These are phyloP conservation scores for Equus quagga DNA, from an alignment of 2,113 vertebrate species.

Conservation along the genomic window DNA sequence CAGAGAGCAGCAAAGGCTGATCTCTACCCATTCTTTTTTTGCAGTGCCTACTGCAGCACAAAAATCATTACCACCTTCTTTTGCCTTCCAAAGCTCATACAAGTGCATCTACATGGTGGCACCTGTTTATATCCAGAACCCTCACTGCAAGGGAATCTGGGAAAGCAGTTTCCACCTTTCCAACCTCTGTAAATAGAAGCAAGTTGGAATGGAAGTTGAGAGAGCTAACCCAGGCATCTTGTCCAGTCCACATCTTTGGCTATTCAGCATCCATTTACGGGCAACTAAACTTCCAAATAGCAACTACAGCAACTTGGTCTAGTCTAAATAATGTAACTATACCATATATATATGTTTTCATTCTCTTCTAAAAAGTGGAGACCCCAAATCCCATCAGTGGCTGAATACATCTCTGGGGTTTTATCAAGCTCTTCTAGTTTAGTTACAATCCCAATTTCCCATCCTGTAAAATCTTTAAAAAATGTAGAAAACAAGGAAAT, in stretches of 20 bases:
- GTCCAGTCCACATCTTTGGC: neutral
- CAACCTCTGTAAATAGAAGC: neutral
- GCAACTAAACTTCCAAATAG: neutral
- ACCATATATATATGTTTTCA: neutral
- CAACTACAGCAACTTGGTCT: neutral
- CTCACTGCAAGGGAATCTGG: neutral
- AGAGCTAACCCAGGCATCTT: neutral
- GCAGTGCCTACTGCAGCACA: neutral
- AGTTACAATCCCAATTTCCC: neutral
- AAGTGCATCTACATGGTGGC: neutral
- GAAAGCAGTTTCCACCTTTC: neutral
- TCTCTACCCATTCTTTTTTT: too few relatives aligned
- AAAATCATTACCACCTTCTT: neutral
- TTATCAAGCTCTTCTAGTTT: neutral
- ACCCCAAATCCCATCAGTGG: neutral
- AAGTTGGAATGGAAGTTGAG: neutral
- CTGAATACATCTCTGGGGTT: neutral
- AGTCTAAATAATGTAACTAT: neutral
- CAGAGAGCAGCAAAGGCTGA: neutral
- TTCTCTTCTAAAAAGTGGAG: neutral
- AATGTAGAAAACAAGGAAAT: neutral
- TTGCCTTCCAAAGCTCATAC: neutral
- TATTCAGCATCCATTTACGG: neutral
- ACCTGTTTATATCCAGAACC: neutral
- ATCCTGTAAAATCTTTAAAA: neutral